These are phyloP conservation scores for Pipistrellus kuhlii DNA, from an alignment of 2,797 vertebrate species.

Conservation along the genomic window DNA sequence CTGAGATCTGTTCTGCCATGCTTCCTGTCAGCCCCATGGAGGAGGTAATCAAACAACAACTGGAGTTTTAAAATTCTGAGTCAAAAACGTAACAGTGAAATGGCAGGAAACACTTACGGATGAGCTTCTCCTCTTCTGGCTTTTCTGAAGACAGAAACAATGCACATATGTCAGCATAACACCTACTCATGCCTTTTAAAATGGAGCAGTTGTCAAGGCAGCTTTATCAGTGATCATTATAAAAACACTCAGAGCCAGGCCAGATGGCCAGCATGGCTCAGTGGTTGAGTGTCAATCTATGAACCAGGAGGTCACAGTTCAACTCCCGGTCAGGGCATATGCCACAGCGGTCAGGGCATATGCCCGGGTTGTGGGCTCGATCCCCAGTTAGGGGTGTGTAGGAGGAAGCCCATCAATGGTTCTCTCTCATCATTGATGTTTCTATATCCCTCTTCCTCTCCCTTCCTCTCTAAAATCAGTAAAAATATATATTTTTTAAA, in stretches of 20 bases:
- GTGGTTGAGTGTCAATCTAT: too few species aligned
- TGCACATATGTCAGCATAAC: constrained; percentile 46
- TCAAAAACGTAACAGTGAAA: background rate
- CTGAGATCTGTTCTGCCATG: background rate
- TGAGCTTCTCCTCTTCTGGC: constrained; percentile 71
- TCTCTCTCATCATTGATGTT: too few species aligned
- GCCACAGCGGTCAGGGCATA: too few species aligned
- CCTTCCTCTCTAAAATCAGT: too few species aligned
- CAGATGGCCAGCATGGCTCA: too few species aligned
- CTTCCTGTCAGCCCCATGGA: background rate
- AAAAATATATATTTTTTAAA: too few species aligned
- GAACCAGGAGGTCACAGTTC: too few species aligned
- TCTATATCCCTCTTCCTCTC: too few species aligned
- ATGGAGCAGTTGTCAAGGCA: background rate
- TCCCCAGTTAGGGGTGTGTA: too few species aligned
- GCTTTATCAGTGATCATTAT: background rate
- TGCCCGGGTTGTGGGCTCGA: too few species aligned
- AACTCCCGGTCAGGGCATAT: too few species aligned
- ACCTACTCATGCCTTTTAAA: background rate
- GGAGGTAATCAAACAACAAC: background rate
- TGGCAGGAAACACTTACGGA: constrained; percentile 57
- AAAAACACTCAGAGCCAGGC: background rate
- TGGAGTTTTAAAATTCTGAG: constrained; percentile 1
- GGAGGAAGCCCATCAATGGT: too few species aligned
- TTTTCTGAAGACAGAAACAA: constrained; percentile 75